A percentile compares a stretch with the other conserved stretches of the same genome.
Conservation (phyloP, 2,113 vertebrate genomes). For the Larimichthys crocea region DNA sequence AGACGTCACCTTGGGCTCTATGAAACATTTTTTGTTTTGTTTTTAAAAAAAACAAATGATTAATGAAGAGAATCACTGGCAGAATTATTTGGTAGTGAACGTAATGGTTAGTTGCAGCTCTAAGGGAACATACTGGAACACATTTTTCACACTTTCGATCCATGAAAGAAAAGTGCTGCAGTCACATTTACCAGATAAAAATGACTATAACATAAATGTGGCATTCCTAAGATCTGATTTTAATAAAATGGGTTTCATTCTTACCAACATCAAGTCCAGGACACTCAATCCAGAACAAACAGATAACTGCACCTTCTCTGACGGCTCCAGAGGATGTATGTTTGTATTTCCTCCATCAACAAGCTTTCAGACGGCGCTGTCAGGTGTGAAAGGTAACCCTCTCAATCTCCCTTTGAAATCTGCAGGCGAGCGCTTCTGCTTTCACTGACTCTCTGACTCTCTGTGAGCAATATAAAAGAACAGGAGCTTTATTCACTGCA, state of each 20-base stretch:
- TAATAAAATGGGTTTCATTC: not conserved
- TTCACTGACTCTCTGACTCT: slow-evolving; percentile 40
- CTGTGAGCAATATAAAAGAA: slow-evolving; percentile 55
- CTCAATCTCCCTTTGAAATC: slow-evolving; percentile 62
- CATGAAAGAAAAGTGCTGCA: not conserved
- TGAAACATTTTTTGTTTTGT: not conserved
- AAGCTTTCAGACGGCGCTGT: slow-evolving; percentile 41
- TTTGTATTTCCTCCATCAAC: slow-evolving; percentile 32
- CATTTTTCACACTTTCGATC: not conserved
- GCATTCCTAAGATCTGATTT: not conserved
- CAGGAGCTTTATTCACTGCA: slow-evolving; percentile 42
- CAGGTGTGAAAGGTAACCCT: slow-evolving; percentile 37
- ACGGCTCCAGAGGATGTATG: not conserved
- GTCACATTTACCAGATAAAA: not conserved
- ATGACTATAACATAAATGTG: not conserved
- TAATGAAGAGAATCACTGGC: not conserved
- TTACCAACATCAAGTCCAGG: not conserved
- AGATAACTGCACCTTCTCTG: not conserved
- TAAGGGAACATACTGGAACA: not conserved
- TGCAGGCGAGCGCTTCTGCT: slow-evolving; percentile 50
- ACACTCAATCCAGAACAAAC: not conserved
- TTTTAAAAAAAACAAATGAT: not conserved
- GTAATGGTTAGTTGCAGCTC: not conserved
- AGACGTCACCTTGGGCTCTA: not conserved
- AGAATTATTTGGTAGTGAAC: not conserved